Base-by-base conservation (phyloP, 2,113 vertebrate species). In the Sardina pilchardus region DNA sequence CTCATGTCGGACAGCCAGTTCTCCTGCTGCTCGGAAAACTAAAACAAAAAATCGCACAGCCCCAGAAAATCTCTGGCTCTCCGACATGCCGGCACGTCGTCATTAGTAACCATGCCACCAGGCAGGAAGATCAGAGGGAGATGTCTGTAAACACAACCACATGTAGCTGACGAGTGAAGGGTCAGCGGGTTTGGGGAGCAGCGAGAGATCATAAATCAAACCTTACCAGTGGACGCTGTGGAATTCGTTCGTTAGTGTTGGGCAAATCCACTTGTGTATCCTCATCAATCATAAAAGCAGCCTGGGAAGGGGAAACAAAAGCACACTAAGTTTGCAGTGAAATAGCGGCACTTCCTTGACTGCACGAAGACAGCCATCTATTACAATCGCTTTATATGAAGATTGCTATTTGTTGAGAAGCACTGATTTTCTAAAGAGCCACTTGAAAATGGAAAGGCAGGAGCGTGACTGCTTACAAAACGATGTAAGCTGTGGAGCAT, bases 241-340 rank as follows among this genome's bases (percentile, higher is more conserved):
- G 83, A 88, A 88, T 92, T 90, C 91, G 88, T 91, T 90, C 89
- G 93, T 94, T 90, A 90, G 90, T 91, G 84, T 90, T 85, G 88
- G 90, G 90, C 89, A 88, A 92, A 93, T 93, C 90, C 1, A 91
- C 87, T 90, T 87, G 89, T 90, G 92, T 93, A 92, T 94, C 93
- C 91, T 95, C 93, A 94, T 94, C 93, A 93, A 95, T 95, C 94
- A 94, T 89, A 89, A 87, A 90, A 86, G 30, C 44, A 80, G 83
- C 91, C 94, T 94, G 82, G 63, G 91, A 94, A 94, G 85, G 84
- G 91, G 89, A 93, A 88, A 88, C 89, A 91, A 90, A 86, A 48
- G 82, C 85, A 89, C 85, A 90, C 91, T 83, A 93, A 71, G 63
- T 71, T 71, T 7, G n/a, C 63, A 34, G 30, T 34, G 26, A 34